Conservation (phyloP, 2,888 invertebrate genomes). For the Opisthograptis luteolata region DNA sequence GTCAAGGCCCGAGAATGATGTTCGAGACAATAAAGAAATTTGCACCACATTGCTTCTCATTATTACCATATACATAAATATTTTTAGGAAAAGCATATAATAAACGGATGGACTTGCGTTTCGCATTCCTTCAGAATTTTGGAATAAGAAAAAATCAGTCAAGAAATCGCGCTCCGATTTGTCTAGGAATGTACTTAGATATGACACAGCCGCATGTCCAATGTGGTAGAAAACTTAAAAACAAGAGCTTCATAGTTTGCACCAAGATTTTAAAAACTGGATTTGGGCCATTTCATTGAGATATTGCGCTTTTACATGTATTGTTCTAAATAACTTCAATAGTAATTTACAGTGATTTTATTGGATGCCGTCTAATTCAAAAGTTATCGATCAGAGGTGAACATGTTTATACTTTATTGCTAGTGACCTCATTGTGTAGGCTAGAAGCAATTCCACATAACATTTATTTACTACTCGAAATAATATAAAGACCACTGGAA, state of each 20-base stretch:
- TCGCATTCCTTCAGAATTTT: slow-evolving; percentile 54
- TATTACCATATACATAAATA: slow-evolving; percentile 15
- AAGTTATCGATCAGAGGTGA: no score
- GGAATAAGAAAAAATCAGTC: slow-evolving; percentile 67
- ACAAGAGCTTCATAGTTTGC: slow-evolving; percentile 16
- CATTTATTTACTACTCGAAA: no score
- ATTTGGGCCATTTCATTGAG: slow-evolving; percentile 15
- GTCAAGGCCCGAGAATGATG: slow-evolving; percentile 60
- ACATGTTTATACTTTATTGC: no score
- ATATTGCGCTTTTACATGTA: slow-evolving; percentile 17
- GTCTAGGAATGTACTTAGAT: slow-evolving; percentile 74
- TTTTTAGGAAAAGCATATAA: no score
- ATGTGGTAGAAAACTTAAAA: slow-evolving; percentile 29
- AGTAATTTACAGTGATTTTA: no score
- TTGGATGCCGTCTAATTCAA: no score
- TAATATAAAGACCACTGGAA: no score
- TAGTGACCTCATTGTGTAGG: no score
- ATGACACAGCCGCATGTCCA: slow-evolving; percentile 69
- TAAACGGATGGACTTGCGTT: no score
- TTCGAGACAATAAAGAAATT: slow-evolving; percentile 37
- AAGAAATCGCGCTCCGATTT: slow-evolving; percentile 65
- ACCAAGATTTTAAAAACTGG: slow-evolving; percentile 7
- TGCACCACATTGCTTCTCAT: slow-evolving; percentile 53
- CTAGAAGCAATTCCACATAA: no score
- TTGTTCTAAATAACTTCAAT: slow-evolving; percentile 1